phyloP scores from a whole-genome alignment of 2,888 invertebrate genomes.

The Meiosimyza platycephala region DNA sequence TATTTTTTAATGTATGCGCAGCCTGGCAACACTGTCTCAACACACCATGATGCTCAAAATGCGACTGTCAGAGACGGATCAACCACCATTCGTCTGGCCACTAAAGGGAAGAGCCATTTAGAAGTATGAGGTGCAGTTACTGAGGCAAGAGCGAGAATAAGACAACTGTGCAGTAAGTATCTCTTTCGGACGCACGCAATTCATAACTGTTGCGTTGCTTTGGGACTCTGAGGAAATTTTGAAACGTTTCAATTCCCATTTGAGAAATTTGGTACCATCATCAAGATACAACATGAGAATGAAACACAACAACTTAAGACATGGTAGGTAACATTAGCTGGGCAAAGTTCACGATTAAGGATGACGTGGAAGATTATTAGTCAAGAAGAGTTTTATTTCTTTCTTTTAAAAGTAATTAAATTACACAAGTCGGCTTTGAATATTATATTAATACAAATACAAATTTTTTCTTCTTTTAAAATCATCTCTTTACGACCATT shows the following conservation, averaged over 20 bases:
- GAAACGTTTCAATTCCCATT: conserved; percentile 49
- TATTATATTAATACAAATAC: too few species aligned
- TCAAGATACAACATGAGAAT: too few species aligned
- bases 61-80: conserved; percentile 52
- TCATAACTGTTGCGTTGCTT: conserved; percentile 16
- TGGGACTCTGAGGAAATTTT: conserved; percentile 52
- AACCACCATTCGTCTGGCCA: conserved; percentile 32
- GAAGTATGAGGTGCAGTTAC: background rate
- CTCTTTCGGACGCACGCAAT: background rate
- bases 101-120: background rate
- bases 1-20: too few species aligned
- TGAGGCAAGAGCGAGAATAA: background rate
- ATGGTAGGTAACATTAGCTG: too few species aligned
- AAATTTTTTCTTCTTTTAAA: too few species aligned
- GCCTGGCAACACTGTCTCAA: background rate
- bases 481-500: too few species aligned
- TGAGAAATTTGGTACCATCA: conserved; percentile 23
- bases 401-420: too few species aligned
- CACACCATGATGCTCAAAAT: conserved; percentile 12
- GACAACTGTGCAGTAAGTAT: background rate
- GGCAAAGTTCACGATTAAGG: too few species aligned
- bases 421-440: too few species aligned
- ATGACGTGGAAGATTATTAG: too few species aligned
- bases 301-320: too few species aligned
- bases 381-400: too few species aligned